Conservation (phyloP, 2,797 vertebrate species). For the Sphenodon punctatus region DNA sequence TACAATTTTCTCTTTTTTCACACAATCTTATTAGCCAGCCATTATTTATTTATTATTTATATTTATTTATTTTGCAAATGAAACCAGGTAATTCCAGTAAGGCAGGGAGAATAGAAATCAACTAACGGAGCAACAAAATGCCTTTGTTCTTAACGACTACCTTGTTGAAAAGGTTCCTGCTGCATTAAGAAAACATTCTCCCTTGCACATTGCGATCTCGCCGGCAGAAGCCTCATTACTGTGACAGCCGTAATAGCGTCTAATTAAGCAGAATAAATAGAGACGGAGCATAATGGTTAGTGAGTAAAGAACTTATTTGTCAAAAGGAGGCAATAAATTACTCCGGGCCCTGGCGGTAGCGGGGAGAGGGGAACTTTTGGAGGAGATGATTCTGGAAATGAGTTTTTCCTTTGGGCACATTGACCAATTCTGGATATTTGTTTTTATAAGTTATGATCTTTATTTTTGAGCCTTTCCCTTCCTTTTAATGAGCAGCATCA, state of each 20-base stretch:
- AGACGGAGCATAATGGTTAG: constrained; percentile 44
- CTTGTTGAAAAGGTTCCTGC: constrained; percentile 34
- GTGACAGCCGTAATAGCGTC: constrained; percentile 51
- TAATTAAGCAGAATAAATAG: constrained; percentile 62
- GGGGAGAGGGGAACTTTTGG: not conserved
- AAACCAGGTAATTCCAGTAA: not conserved
- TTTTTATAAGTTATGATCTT: no score
- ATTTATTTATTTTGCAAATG: not conserved
- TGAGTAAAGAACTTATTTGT: constrained; percentile 39
- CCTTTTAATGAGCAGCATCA: not conserved
- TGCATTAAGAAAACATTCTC: constrained; percentile 31
- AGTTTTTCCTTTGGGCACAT: constrained; percentile 8
- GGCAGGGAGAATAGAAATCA: constrained; percentile 4
- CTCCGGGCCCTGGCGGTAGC: not conserved
- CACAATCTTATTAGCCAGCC: no score
- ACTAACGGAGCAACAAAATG: constrained; percentile 34
- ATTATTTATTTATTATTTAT: no score
- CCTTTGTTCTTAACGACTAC: constrained; percentile 47
- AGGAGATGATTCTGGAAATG: not conserved
- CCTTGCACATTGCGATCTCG: constrained; percentile 33
- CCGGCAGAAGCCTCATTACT: constrained; percentile 33
- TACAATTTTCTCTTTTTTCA: no score
- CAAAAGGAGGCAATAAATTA: constrained; percentile 24
- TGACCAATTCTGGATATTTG: fast-evolving
- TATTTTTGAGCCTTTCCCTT: fast-evolving